Conservation (phyloP, 2,113 vertebrate genomes). For the Cynoglossus semilaevis region DNA sequence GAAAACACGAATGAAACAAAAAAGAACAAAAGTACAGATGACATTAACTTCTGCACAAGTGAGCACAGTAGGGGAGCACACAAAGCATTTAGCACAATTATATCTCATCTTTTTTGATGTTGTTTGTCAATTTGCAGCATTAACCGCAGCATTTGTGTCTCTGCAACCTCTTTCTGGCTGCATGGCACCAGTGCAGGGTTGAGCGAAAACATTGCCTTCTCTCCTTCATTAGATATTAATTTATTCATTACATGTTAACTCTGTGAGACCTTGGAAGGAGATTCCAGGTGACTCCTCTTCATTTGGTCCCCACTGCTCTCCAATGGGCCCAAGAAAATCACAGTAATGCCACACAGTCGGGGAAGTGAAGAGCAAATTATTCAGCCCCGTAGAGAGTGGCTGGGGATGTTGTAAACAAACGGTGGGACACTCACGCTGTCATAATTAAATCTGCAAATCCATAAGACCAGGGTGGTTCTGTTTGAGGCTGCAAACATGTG, state of each 20-base stretch:
- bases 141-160: slow-evolving; percentile 43
- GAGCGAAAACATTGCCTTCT: slow-evolving; percentile 42
- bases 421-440: slow-evolving; percentile 61
- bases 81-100: slow-evolving; percentile 66
- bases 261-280: slow-evolving; percentile 70
- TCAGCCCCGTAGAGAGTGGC: slow-evolving; percentile 63
- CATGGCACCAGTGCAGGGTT: slow-evolving; percentile 51
- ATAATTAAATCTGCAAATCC: slow-evolving; percentile 76
- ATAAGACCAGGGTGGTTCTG: slow-evolving; percentile 52
- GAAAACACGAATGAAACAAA: slow-evolving; percentile 53
- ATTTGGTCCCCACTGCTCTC: slow-evolving; percentile 71
- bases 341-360: slow-evolving; percentile 73
- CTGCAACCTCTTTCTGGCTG: slow-evolving; percentile 45
- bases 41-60: slow-evolving; percentile 66
- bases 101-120: slow-evolving; percentile 57
- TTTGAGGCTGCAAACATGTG: slow-evolving; percentile 43
- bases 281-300: slow-evolving; percentile 75
- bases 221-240: slow-evolving; percentile 79
- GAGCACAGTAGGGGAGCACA: slow-evolving; percentile 54
- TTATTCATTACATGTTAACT: slow-evolving; percentile 83
- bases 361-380: slow-evolving; percentile 72
- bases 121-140: slow-evolving; percentile 67
- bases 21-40: slow-evolving; percentile 58
- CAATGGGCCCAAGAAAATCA: slow-evolving; percentile 64
- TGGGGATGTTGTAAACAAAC: slow-evolving; percentile 67